These are phyloP conservation scores for Podarcis cretensis DNA, from an alignment of 2,113 vertebrate species.

Conservation along the genomic window DNA sequence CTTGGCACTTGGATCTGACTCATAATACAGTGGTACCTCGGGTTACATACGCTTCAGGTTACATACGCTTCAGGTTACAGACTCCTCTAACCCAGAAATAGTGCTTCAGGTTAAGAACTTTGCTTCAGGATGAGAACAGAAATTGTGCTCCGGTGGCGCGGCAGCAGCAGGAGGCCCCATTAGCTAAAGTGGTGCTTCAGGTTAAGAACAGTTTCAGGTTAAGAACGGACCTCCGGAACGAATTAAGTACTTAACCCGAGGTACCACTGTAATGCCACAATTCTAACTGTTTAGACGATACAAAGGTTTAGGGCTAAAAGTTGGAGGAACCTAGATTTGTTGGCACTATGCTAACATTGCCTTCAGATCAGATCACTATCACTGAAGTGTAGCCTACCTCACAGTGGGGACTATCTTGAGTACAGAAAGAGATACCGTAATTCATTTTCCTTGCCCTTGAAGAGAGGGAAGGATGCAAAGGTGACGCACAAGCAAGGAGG, in stretches of 20 bases:
- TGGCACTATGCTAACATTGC: neutral
- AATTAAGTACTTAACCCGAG: too few species aligned
- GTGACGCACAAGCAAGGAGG: neutral
- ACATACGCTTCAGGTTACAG: too few species aligned
- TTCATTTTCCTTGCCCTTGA: neutral
- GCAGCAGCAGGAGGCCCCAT: too few species aligned
- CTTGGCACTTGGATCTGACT: neutral
- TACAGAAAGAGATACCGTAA: neutral
- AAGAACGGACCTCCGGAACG: too few species aligned
- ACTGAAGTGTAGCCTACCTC: neutral
- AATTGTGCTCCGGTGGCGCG: too few species aligned
- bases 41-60: too few species aligned
- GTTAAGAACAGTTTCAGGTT: too few species aligned
- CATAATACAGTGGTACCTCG: too few species aligned
- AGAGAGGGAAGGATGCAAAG: neutral
- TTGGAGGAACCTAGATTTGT: neutral
- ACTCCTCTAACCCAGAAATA: too few species aligned
- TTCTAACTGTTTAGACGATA: neutral
- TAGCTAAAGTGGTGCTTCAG: too few species aligned
- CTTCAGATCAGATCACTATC: neutral
- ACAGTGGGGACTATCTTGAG: neutral
- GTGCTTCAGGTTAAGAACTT: too few species aligned
- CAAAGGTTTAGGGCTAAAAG: neutral
- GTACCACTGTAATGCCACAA: neutral
- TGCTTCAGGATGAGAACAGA: too few species aligned